These are phyloP conservation scores for Rhamphomyia laevipes DNA, from an alignment of 2,888 invertebrate species.

Conservation along the genomic window DNA sequence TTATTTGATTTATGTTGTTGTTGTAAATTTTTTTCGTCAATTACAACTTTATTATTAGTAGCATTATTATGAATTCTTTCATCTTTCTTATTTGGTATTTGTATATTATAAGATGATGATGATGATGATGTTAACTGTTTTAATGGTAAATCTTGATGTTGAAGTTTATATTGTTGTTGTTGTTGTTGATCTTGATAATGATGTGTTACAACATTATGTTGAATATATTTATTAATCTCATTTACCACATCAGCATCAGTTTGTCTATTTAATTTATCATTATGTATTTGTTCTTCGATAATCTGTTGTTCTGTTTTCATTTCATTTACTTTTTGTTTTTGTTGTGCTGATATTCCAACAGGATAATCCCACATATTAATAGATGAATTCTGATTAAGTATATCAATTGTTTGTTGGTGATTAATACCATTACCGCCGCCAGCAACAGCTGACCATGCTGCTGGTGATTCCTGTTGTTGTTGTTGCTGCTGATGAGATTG, in stretches of 20 bases:
- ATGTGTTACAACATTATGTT: too few species aligned
- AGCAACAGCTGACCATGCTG: neutral
- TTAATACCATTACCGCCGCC: neutral
- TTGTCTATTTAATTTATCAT: conserved; percentile 1
- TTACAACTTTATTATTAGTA: too few species aligned
- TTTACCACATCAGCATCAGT: neutral
- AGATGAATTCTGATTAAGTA: neutral
- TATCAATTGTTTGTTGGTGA: neutral
- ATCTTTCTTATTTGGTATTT: too few species aligned
- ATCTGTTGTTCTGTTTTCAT: conserved; percentile 16
- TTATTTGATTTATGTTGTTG: too few species aligned
- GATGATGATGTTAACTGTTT: too few species aligned
- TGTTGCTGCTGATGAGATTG: neutral
- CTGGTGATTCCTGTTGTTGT: neutral
- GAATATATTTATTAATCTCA: too few species aligned
- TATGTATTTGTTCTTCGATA: conserved; percentile 11
- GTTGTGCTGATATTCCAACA: neutral
- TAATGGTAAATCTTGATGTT: neutral
- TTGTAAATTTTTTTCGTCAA: too few species aligned
- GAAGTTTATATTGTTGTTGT: neutral
- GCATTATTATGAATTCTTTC: too few species aligned
- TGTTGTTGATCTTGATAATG: neutral
- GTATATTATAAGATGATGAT: too few species aligned
- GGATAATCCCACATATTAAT: conserved; percentile 9
- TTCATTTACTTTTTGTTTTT: neutral